Base-by-base conservation (phyloP, 2,113 vertebrate species). In the Junco hyemalis region DNA sequence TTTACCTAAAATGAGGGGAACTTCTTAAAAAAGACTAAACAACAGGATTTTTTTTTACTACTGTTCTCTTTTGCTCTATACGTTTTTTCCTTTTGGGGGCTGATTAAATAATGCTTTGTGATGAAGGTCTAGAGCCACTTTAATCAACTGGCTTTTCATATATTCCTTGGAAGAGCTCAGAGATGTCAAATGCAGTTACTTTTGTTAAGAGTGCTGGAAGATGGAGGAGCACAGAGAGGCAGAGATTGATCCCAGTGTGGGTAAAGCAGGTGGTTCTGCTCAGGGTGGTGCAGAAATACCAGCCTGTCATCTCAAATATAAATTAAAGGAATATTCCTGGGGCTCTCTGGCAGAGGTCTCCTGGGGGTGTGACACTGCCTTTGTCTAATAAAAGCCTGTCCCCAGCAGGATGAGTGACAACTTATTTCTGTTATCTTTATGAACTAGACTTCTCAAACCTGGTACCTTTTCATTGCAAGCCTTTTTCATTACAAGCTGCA, bases 311-410 rank as follows among this genome's bases (percentile, higher is more conserved):
- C 59, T 82, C 84, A 95, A 51, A 90, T 83, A 86, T 11, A 94
- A 96, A 92, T 94, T 92, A 90, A n/a, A 81, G 50, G 11, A 94
- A 15, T 33, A 77, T 93, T 94, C 76, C 82, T 90, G 81, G 15
- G 40, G 61, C 70, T 71, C 22, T 91, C 73, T 69, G 36, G 53
- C 65, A 69, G 73, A 76, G 70, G 57, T 84, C 78, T 93, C 44
- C 36, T 76, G 53, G 65, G 77, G 33, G 23, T 81, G 54, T 31
- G 63, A 36, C 45, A 31, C 50, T 57, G 18, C 61, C 64, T 64
- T 74, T 91, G 40, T 69, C 61, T 77, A 88, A 87, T 93, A 90
- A 95, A 91, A 90, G 19, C 40, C 74, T 85, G 19, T 59, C 54
- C 74, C 45, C 12, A 23, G 35, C 17, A 80, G n/a, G 70, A 29